These are phyloP conservation scores for Bimastos eiseni DNA, from an alignment of 2,888 invertebrate species.

Conservation along the genomic window DNA sequence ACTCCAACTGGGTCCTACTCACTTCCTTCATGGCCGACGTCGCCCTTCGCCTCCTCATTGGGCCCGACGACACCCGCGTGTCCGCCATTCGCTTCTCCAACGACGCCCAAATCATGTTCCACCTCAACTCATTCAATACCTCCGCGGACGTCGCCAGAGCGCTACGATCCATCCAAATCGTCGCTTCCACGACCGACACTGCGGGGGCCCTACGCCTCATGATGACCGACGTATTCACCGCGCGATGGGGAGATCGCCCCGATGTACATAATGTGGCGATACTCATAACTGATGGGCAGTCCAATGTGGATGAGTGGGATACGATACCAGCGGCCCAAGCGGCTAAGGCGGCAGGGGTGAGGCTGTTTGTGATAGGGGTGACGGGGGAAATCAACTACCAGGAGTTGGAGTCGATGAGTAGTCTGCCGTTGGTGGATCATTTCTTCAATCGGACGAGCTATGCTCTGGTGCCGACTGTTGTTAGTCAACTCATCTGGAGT, in stretches of 20 bases:
- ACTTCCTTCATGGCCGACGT: constrained; percentile 28
- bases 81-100: constrained; percentile 30
- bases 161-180: constrained; percentile 20
- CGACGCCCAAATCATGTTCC: constrained; percentile 29
- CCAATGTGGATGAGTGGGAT: neutral
- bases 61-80: constrained; percentile 28
- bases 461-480: constrained; percentile 29
- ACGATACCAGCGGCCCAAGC: neutral
- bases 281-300: neutral
- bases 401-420: constrained; percentile 33
- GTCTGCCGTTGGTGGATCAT: constrained; percentile 33
- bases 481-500: constrained; percentile 37
- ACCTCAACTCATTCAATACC: constrained; percentile 23
- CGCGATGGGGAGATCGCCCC: neutral
- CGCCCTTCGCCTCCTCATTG: constrained; percentile 26
- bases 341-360: constrained; percentile 23
- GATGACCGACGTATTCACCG: neutral
- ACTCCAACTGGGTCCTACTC: neutral
- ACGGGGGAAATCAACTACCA: constrained; percentile 23
- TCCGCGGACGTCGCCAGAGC: neutral
- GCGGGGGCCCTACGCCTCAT: neutral
- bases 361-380: constrained; percentile 35
- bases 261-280: neutral
- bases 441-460: constrained; percentile 32
- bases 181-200: constrained; percentile 33